Percentiles rank a stretch among this genome's conserved stretches.
phyloP scores from a whole-genome alignment of 1,140 invertebrate species.

The Lordiphosa stackelbergi region DNA sequence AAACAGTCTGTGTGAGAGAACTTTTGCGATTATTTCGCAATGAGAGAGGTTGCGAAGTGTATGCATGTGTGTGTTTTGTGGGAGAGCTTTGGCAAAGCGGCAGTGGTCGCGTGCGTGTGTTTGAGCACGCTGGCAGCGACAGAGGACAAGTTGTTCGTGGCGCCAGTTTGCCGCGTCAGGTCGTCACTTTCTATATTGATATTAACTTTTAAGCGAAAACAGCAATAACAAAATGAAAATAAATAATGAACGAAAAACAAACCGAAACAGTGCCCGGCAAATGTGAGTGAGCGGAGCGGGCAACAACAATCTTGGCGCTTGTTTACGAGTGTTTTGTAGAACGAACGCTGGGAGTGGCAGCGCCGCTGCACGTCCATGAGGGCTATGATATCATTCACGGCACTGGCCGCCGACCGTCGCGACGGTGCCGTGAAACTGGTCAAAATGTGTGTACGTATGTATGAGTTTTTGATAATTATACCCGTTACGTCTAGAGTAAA shows the following conservation, averaged over 20 bases:
- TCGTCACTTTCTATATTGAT: slow-evolving; percentile 75
- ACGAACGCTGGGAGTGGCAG: slow-evolving; percentile 24
- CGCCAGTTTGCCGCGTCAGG: slow-evolving; percentile 72
- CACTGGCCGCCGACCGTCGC: slow-evolving; percentile 29
- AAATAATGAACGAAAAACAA: slow-evolving; percentile 74
- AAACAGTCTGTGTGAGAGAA: slow-evolving; percentile 10
- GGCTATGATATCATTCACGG: slow-evolving; percentile 64
- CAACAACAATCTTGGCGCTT: slow-evolving; percentile 54
- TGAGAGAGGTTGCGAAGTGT: slow-evolving; percentile 4
- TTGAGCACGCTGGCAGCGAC: slow-evolving; percentile 46
- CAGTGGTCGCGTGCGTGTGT: slow-evolving; percentile 49
- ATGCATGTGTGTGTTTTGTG: slow-evolving; percentile 6
- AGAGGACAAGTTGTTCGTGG: slow-evolving; percentile 53
- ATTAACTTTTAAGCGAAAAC: slow-evolving; percentile 76
- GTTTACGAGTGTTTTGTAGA: slow-evolving; percentile 56
- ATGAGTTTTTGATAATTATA: slow-evolving; percentile 34
- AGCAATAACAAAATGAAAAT: slow-evolving; percentile 74
- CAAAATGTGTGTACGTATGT: slow-evolving; percentile 26
- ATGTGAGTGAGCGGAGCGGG: slow-evolving; percentile 26
- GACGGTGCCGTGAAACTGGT: slow-evolving; percentile 43
- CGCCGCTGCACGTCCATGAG: slow-evolving; percentile 12
- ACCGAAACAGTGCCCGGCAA: slow-evolving; percentile 48
- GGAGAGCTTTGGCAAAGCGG: slow-evolving; percentile 20
- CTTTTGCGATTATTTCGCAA: slow-evolving; percentile 16
- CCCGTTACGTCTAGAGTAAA: too few species aligned